Conservation (phyloP, 2,797 vertebrate genomes). For the Bovichtus diacanthus region DNA sequence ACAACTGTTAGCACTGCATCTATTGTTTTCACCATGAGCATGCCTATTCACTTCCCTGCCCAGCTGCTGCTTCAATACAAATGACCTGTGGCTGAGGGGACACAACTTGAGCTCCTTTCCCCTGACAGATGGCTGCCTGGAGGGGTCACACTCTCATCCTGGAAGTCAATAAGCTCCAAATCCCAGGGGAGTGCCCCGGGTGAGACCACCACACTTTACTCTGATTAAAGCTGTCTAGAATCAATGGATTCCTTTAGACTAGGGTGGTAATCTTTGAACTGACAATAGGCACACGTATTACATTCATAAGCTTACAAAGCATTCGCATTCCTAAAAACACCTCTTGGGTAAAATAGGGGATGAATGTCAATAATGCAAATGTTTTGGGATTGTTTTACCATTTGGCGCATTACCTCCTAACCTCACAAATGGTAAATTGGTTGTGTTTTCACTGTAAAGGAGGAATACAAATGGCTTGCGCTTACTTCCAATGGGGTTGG, state of each 20-base stretch:
- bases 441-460: slow-evolving; percentile 5
- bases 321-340: slow-evolving; percentile 6
- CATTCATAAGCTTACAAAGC: neutral
- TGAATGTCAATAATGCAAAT: neutral
- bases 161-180: slow-evolving; percentile 69
- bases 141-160: slow-evolving; percentile 74
- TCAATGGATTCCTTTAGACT: slow-evolving; percentile 67
- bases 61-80: slow-evolving; percentile 75
- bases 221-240: slow-evolving; percentile 63
- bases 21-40: slow-evolving; percentile 69
- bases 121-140: slow-evolving; percentile 81
- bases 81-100: slow-evolving; percentile 59
- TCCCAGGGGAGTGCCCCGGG: slow-evolving; percentile 58
- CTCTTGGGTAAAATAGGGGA: neutral
- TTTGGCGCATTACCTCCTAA: slow-evolving; percentile 27
- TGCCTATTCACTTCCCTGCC: slow-evolving; percentile 64
- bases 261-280: slow-evolving; percentile 33
- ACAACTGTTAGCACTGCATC: slow-evolving; percentile 74
- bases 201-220: slow-evolving; percentile 66
- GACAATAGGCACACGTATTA: slow-evolving; percentile 55
- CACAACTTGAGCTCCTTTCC: slow-evolving; percentile 54
- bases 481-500: slow-evolving; percentile 81
- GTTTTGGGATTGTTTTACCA: slow-evolving; percentile 30
- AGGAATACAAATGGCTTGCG: slow-evolving; percentile 3
- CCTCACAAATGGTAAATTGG: slow-evolving; percentile 38